Evolutionary conservation across 2,888 invertebrate species (phyloP).

Genomic region (Chesias legatella): DNA sequence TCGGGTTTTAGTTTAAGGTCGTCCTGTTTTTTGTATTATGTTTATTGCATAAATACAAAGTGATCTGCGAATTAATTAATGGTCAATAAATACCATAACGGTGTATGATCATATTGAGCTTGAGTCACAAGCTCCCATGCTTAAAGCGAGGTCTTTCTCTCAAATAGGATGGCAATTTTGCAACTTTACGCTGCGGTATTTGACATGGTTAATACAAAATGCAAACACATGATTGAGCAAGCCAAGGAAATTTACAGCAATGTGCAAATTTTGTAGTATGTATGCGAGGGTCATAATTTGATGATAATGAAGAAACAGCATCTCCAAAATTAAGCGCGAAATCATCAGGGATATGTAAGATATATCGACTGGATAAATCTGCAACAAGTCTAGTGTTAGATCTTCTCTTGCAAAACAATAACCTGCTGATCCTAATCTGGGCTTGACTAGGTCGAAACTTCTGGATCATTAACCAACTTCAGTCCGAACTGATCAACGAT

Average conservation of each 20-base stretch:
- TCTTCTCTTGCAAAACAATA: too few species aligned
- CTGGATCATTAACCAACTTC: slow-evolving; percentile 8
- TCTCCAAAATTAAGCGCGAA: slow-evolving; percentile 3
- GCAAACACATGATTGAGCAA: slow-evolving; percentile 2
- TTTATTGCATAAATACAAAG: slow-evolving; percentile 47
- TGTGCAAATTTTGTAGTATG: slow-evolving; percentile 18
- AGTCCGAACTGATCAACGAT: slow-evolving; percentile 18
- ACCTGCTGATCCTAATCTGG: too few species aligned
- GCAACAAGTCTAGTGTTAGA: too few species aligned
- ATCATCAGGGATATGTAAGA: too few species aligned
- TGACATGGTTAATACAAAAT: slow-evolving; percentile 12
- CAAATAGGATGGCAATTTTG: slow-evolving; percentile 15
- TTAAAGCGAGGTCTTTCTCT: slow-evolving; percentile 29
- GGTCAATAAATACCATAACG: slow-evolving; percentile 40
- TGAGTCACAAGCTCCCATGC: slow-evolving; percentile 20
- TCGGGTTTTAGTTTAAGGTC: slow-evolving; percentile 68
- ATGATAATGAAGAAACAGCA: slow-evolving; percentile 4
- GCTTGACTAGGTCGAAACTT: background rate
- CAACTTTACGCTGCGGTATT: slow-evolving; percentile 11
- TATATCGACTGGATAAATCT: too few species aligned
- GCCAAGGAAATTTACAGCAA: slow-evolving; percentile 17
- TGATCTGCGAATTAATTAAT: slow-evolving; percentile 53
- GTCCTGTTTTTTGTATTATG: slow-evolving; percentile 49
- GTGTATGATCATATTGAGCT: slow-evolving; percentile 27
- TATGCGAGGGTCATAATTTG: slow-evolving; percentile 7